Evolutionary conservation across 30 jellyfish, hydroid and myxozoan genomes (phyloP), one percentile per base, ranked within the genome.

Genomic region (Aurelia aurita): DNA sequence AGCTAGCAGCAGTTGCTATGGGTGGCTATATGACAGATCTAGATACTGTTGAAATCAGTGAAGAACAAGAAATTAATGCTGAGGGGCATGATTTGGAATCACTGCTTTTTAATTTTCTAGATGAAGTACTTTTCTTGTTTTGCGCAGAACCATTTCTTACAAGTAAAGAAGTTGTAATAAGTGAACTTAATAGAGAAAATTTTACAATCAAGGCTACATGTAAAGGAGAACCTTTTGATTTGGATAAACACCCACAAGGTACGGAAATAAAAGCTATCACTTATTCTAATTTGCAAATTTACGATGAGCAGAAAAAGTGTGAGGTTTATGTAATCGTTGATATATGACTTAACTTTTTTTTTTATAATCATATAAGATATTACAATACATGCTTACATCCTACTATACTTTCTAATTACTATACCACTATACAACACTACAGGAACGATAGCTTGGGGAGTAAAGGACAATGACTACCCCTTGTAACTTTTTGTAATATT

Each of bases 241-340:
- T 89, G 82, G 7, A 63, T 1, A 95, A 95, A 78, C 99, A 95
- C 59, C 96, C 98, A 6, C 99, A 95, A 54, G 99, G 99, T 16
- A 95, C 99, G 21, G 99, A 95, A 77, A 95, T 95, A 2, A 95
- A 95, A 82, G 99, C 99, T 1, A 95, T 95, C 22, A 95, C 99
- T 0, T 95, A 89, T 65, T 95, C 99, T 9, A 95, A 95, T 79
- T n/a, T 95, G 93, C 99, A 95, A 85, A 86, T 95, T 63, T 79
- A 90, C 72, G 89, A 86, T 61, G 87, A 72, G 3, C 80, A 60
- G 22, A 46, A 63, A n/a, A 74, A 58, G 21, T 77, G 71, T 66
- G 98, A 95, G 74, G 79, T 89, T 53, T 95, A 65, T 77, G 98
- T 95, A n/a, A 90, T 95, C 62, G 86, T 95, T 76, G 99, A 95